These are phyloP conservation scores for Diaphora mendica DNA, from an alignment of 2,888 invertebrate species.

Conservation along the genomic window DNA sequence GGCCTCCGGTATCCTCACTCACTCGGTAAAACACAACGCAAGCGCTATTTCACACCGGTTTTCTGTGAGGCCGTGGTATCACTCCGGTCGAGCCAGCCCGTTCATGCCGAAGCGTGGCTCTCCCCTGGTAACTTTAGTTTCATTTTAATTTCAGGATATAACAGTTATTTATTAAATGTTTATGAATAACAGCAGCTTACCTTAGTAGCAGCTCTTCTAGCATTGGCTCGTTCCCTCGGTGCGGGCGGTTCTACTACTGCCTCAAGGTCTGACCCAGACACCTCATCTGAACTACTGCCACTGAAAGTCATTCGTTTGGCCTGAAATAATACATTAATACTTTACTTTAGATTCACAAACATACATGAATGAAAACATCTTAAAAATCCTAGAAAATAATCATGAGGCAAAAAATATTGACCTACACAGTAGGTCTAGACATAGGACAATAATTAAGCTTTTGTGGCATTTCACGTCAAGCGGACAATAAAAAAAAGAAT, in stretches of 20 bases:
- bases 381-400: neutral
- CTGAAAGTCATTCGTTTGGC: constrained; percentile 76
- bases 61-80: too few relatives aligned
- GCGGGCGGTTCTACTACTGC: constrained; percentile 63
- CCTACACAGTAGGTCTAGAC: neutral
- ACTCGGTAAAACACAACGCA: too few relatives aligned
- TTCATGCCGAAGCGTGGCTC: too few relatives aligned
- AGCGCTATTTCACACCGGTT: too few relatives aligned
- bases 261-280: constrained; percentile 77
- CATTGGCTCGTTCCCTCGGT: constrained; percentile 74
- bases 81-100: too few relatives aligned
- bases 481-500: too few relatives aligned
- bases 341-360: neutral
- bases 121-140: too few relatives aligned
- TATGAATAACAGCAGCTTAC: constrained; percentile 47
- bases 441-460: neutral
- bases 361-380: neutral
- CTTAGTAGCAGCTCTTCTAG: constrained; percentile 83
- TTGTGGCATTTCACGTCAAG: too few relatives aligned
- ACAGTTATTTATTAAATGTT: neutral
- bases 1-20: too few relatives aligned
- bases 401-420: neutral
- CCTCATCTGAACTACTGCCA: constrained; percentile 75
- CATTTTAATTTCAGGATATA: neutral
- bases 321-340: constrained; percentile 36